Evolutionary conservation across 2,888 invertebrate genomes (phyloP).

Genomic region (Dione juno): DNA sequence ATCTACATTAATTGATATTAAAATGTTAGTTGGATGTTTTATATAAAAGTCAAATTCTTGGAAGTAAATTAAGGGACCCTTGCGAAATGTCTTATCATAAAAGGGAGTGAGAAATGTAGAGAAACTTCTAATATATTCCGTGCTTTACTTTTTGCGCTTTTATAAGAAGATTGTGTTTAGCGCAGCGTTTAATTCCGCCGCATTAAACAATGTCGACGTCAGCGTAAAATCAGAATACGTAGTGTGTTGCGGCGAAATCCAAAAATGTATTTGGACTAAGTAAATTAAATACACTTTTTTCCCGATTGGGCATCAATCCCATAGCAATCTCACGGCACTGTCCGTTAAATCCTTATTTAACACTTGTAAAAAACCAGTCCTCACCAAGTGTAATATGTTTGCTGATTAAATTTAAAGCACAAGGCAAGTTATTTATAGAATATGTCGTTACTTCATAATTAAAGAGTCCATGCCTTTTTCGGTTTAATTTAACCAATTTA

Average conservation of each 20-base stretch:
- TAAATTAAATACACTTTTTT: background rate
- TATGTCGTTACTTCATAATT: slow-evolving; percentile 22
- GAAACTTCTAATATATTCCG: too few relatives aligned
- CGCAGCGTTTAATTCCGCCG: background rate
- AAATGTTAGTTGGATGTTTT: background rate
- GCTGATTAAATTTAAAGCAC: slow-evolving; percentile 7
- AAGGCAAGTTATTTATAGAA: slow-evolving; percentile 10
- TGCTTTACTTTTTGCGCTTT: too few relatives aligned
- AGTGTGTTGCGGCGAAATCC: too few relatives aligned
- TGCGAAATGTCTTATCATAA: too few relatives aligned
- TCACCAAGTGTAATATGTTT: slow-evolving; percentile 8
- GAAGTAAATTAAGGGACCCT: background rate
- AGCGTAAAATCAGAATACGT: too few relatives aligned
- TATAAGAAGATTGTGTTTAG: too few relatives aligned
- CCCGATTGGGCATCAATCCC: background rate
- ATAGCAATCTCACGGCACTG: background rate
- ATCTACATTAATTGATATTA: slow-evolving; percentile 4
- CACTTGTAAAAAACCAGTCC: background rate
- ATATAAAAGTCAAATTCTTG: background rate
- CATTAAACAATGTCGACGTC: too few relatives aligned
- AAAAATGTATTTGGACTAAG: background rate
- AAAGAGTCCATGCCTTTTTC: slow-evolving; percentile 22
- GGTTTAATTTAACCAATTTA: slow-evolving; percentile 24
- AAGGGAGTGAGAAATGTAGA: too few relatives aligned
- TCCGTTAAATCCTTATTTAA: background rate